Evolutionary conservation across 2,888 invertebrate genomes (phyloP).

Genomic region (Allolobophora icterica): DNA sequence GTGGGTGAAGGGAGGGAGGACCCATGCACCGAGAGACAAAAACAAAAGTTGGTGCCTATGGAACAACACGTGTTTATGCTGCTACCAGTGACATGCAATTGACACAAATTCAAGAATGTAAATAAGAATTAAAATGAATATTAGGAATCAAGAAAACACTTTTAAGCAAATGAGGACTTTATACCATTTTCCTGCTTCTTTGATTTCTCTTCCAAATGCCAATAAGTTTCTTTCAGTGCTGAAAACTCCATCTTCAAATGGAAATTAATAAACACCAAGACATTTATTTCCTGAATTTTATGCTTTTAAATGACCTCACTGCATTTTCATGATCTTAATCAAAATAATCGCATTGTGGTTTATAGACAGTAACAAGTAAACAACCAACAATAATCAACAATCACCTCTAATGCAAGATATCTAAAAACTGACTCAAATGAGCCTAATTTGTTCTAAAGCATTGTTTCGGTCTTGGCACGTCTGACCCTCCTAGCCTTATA

Average conservation of each 20-base stretch:
- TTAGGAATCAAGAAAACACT: neutral
- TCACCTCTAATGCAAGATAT: neutral
- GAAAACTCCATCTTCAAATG: slow-evolving; percentile 65
- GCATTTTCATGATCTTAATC: neutral
- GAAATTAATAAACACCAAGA: neutral
- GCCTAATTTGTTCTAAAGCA: neutral
- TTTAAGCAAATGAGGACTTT: neutral
- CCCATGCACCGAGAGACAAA: too few species aligned
- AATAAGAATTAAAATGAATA: slow-evolving; percentile 27
- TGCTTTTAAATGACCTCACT: neutral
- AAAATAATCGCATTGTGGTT: neutral
- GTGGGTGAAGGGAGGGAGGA: too few species aligned
- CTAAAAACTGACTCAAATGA: neutral
- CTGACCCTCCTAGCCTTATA: neutral
- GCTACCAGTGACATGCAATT: neutral
- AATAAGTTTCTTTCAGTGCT: slow-evolving; percentile 65
- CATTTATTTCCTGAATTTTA: neutral
- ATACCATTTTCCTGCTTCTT: slow-evolving; percentile 64
- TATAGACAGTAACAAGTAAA: neutral
- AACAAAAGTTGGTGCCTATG: too few species aligned
- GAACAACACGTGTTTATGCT: too few species aligned
- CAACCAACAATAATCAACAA: neutral
- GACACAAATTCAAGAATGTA: neutral
- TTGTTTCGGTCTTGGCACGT: neutral
- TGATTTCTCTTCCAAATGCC: slow-evolving; percentile 64